A percentile compares a stretch with the other conserved stretches of the same genome.
These are phyloP conservation scores for Oreonectes daqikongensis DNA, from an alignment of 2,797 vertebrate species.

Conservation along the genomic window DNA sequence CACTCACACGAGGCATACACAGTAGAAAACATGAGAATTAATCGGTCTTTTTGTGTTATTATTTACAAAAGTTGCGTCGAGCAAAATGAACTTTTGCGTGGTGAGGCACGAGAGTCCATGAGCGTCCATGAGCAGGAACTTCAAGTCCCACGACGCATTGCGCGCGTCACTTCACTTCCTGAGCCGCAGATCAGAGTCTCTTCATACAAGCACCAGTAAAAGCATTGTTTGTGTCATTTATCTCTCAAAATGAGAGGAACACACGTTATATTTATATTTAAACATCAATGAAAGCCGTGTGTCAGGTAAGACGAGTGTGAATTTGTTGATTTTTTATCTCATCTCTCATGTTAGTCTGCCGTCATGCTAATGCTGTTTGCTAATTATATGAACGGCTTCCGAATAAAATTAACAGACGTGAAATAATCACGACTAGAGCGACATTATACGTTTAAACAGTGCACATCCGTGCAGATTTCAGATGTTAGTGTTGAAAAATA, in stretches of 20 bases:
- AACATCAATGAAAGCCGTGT: constrained; percentile 3
- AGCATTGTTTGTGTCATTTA: background rate
- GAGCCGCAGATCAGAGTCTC: constrained; percentile 10
- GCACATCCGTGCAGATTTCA: background rate
- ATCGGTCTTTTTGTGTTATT: too few species aligned
- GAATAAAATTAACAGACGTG: background rate
- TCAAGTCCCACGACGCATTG: constrained; percentile 23
- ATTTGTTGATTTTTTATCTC: background rate
- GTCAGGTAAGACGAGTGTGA: constrained; percentile 40
- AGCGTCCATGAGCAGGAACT: constrained; percentile 1
- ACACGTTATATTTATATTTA: background rate
- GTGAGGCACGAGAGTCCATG: too few species aligned
- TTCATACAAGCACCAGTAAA: constrained; percentile 14
- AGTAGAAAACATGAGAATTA: too few species aligned
- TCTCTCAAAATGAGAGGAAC: constrained; percentile 35
- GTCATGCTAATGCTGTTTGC: constrained; percentile 37
- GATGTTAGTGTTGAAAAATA: background rate
- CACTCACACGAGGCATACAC: too few species aligned
- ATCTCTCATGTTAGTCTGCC: constrained; percentile 16
- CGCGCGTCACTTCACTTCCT: constrained; percentile 6
- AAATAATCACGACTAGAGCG: background rate
- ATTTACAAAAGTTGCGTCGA: too few species aligned
- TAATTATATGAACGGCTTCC: constrained; percentile 9
- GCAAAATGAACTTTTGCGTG: too few species aligned
- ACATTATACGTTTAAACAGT: too few species aligned